Conservation (phyloP, 2,888 invertebrate genomes). For the Beris chalybata region DNA sequence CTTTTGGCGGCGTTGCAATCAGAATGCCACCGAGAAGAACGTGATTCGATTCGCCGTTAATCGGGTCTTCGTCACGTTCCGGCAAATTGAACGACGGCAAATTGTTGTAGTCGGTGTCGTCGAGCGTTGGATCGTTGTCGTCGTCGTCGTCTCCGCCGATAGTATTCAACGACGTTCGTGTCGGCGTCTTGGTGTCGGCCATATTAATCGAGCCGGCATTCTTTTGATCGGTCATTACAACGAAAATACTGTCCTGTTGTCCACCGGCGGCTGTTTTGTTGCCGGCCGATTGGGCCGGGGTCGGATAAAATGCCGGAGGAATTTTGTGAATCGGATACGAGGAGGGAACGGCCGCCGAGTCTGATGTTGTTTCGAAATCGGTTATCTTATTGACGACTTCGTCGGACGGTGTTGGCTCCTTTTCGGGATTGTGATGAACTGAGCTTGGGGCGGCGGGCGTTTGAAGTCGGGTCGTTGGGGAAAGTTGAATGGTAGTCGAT, state of each 20-base stretch:
- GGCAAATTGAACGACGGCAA: constrained; percentile 56
- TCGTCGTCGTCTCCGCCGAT: constrained; percentile 41
- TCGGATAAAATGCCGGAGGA: neutral
- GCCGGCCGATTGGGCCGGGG: neutral
- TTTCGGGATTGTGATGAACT: constrained; percentile 26
- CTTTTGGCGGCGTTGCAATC: constrained; percentile 65
- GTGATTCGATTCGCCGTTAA: constrained; percentile 31
- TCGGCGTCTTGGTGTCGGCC: constrained; percentile 16
- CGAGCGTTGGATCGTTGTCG: constrained; percentile 58
- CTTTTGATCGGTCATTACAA: constrained; percentile 69
- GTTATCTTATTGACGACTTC: constrained; percentile 10
- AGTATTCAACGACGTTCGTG: neutral
- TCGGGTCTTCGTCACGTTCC: constrained; percentile 63
- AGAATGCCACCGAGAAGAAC: constrained; percentile 69
- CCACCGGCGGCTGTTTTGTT: neutral
- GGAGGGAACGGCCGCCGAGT: neutral
- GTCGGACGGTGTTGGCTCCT: constrained; percentile 24
- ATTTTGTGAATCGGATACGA: neutral
- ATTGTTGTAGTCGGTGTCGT: constrained; percentile 50
- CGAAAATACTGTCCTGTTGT: constrained; percentile 71
- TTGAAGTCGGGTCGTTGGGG: constrained; percentile 45
- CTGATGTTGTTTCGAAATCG: constrained; percentile 16
- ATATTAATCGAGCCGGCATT: constrained; percentile 40
- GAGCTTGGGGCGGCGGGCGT: constrained; percentile 41
- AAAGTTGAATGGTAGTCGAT: constrained; percentile 32